Base-by-base conservation (phyloP, 2,113 vertebrate species). In the Eurystomus gularis region DNA sequence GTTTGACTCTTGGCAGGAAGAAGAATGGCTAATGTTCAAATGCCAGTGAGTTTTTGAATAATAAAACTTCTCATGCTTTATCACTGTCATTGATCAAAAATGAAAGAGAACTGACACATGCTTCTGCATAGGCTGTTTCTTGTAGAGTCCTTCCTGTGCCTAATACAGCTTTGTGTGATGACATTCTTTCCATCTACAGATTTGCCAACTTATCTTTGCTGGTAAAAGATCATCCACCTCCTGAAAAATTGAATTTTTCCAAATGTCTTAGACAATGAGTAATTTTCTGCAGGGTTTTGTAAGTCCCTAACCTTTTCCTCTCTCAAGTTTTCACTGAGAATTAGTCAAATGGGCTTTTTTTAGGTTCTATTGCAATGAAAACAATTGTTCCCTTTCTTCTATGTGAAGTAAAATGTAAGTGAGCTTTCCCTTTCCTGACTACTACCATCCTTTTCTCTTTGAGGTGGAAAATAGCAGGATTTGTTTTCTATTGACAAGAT, bases 401-500 rank as follows among this genome's bases (percentile, higher is more conserved):
- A 3, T 2, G 1, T 60, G 68, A 77, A 73, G 29, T 62, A 60
- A 92, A 94, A 91, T 66, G 28, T 70, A 88, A 90, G 46, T 17
- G 82, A 51, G 25, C 24, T 90, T 94, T 86, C 17, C 26, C 18
- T 77, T 73, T 82, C 46, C 8, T 60, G 65, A 76, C 65, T 79
- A 35, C 61, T 81, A 54, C 28, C 44, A 55, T 83, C 55, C 46
- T 81, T 93, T 83, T 92, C n/a, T 46, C 76, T 81, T 73, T 66
- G 44, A 54, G 69, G 29, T 60, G n/a, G 49, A 35, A 95, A 95
- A 82, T 54, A 69, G 40, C 35, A 79, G 51, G 24, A 91, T 96
- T 94, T 95, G 62, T 92, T 84, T 92, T 95, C 65, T 95, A 90
- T 95, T 92, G 90, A 93, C 72, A 95, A 76, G 88, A 81, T 93